Evolutionary conservation across 2,113 vertebrate genomes (phyloP).

Genomic region (Halcyon senegalensis): DNA sequence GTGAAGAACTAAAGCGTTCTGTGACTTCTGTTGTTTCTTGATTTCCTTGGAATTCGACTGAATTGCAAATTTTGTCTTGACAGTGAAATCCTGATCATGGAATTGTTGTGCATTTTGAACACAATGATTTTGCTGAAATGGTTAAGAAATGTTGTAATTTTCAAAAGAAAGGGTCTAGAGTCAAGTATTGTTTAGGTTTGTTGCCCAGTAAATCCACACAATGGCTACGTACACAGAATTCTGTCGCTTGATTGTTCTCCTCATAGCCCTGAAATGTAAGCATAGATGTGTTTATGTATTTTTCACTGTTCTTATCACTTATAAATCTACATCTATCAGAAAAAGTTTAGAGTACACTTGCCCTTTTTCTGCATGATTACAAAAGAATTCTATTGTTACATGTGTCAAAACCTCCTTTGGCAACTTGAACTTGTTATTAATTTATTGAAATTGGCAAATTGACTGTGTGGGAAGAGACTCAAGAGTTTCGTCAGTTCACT

Average conservation of each 20-base stretch:
- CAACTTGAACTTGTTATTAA: background rate
- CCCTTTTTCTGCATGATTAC: background rate
- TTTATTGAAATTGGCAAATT: constrained; percentile 29
- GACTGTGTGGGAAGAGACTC: background rate
- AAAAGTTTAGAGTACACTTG: background rate
- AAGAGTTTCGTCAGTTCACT: constrained; percentile 13
- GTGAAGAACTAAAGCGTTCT: background rate
- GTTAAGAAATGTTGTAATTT: background rate
- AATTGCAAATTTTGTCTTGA: background rate
- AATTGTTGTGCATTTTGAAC: accelerated
- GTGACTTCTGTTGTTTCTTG: background rate
- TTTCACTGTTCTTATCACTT: background rate
- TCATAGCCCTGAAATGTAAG: background rate
- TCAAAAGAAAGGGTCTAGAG: background rate
- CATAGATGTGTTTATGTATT: accelerated
- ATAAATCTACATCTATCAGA: background rate
- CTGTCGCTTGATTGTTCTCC: background rate
- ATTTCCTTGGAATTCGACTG: background rate
- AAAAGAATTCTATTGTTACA: background rate
- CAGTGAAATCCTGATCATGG: background rate
- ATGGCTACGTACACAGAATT: background rate
- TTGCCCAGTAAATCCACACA: background rate
- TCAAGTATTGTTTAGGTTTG: background rate
- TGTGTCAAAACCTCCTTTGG: background rate
- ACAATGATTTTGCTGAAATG: background rate